phyloP scores from a whole-genome alignment of 2,888 invertebrate genomes.

The Diarsia rubi region DNA sequence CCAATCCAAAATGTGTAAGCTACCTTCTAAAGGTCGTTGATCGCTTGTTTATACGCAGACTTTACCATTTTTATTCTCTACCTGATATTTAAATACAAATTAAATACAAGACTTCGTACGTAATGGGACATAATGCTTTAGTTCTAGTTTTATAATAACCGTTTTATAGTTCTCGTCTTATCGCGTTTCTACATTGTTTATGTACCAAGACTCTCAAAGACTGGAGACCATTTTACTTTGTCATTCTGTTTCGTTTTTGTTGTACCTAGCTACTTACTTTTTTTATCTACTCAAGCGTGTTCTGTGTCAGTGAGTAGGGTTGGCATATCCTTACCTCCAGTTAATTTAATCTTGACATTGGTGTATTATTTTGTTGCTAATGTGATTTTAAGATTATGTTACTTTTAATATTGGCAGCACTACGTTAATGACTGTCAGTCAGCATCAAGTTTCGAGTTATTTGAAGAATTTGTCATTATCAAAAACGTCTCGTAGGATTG shows the following conservation, averaged over 20 bases:
- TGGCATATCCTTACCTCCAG: slow-evolving; percentile 28
- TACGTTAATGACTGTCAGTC: too few relatives aligned
- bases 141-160: slow-evolving; percentile 9
- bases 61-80: not conserved
- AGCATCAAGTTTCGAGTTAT: too few relatives aligned
- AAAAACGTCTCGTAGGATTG: not conserved
- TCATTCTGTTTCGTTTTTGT: slow-evolving; percentile 21
- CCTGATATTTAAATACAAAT: not conserved
- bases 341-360: slow-evolving; percentile 31
- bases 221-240: slow-evolving; percentile 31
- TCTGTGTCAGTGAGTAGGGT: slow-evolving; percentile 34
- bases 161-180: slow-evolving; percentile 27
- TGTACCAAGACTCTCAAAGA: slow-evolving; percentile 25
- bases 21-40: not conserved
- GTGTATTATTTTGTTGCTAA: slow-evolving; percentile 16
- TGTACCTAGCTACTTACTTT: slow-evolving; percentile 6
- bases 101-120: slow-evolving; percentile 25
- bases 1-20: not conserved
- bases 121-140: not conserved
- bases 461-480: too few relatives aligned
- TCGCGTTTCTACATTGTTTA: slow-evolving; percentile 15
- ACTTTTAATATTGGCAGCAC: slow-evolving; percentile 3
- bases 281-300: slow-evolving; percentile 30
- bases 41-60: not conserved
- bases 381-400: slow-evolving; percentile 14